Evolutionary conservation across 2,888 invertebrate species (phyloP).

Genomic region (Tenthredo mesomela): DNA sequence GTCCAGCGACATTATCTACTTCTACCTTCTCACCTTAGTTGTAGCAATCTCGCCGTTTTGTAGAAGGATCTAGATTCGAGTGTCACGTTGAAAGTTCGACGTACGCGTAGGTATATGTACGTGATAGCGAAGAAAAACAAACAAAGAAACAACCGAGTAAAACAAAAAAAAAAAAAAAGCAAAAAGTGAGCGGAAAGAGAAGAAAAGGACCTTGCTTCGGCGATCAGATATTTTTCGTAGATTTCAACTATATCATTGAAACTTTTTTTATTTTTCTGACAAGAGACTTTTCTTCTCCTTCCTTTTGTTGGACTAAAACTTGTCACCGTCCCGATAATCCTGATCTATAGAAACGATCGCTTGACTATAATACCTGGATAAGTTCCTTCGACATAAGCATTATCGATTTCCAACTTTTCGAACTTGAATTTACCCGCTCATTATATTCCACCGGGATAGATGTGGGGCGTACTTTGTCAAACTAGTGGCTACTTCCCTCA

Average conservation of each 20-base stretch:
- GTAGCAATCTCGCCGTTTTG: constrained; percentile 18
- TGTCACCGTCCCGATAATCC: background rate
- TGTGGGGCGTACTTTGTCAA: background rate
- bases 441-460: background rate
- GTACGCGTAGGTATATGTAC: background rate
- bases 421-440: background rate
- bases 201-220: background rate
- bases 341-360: background rate
- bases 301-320: constrained; percentile 18
- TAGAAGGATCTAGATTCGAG: constrained; percentile 29
- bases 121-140: background rate
- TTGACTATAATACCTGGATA: background rate
- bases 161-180: background rate
- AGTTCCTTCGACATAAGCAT: constrained; percentile 1
- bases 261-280: constrained; percentile 26
- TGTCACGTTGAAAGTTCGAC: background rate
- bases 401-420: background rate
- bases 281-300: background rate
- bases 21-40: constrained; percentile 25
- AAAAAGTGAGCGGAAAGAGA: background rate
- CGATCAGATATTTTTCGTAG: background rate
- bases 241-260: background rate
- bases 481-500: background rate
- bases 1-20: constrained; percentile 34
- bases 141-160: background rate